Percentiles rank a stretch among this genome's conserved stretches.
These are phyloP conservation scores for Premnoplex brunnescens DNA, from an alignment of 2,797 vertebrate species.

Conservation along the genomic window DNA sequence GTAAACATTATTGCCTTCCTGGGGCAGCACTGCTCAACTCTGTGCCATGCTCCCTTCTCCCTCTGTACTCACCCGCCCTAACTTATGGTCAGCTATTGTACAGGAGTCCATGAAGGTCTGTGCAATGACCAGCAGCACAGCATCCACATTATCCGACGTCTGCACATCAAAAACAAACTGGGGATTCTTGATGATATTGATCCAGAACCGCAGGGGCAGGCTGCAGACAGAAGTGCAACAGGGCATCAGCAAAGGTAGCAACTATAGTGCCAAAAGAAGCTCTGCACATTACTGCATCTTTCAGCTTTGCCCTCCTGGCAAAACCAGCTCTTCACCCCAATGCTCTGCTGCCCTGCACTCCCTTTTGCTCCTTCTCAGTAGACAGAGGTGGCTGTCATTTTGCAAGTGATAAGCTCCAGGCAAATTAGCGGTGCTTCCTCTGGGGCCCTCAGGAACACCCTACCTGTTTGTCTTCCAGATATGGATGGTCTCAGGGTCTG, in stretches of 20 bases:
- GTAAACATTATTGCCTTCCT: not conserved
- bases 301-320: not conserved
- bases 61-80: conserved; percentile 87
- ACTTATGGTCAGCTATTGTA: conserved; percentile 95
- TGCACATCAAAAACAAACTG: conserved; percentile 98
- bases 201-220: conserved; percentile 95
- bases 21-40: not conserved
- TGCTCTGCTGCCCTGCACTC: not conserved
- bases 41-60: not conserved
- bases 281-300: not conserved
- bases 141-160: conserved; percentile 93
- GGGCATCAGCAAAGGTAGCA: not conserved
- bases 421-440: not conserved
- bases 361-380: not conserved
- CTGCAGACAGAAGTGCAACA: conserved; percentile 64
- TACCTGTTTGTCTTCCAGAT: conserved; percentile 99
- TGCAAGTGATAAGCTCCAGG: not conserved
- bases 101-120: conserved; percentile 99
- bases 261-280: not conserved
- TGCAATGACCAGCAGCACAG: conserved; percentile 92
- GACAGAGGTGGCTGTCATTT: not conserved
- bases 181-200: conserved; percentile 98
- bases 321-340: not conserved
- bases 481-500: conserved; percentile 93
- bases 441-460: accelerated